A percentile compares a stretch with the other conserved stretches of the same genome.
Conservation (phyloP, 2,888 invertebrate genomes). For the Hydroisotoma schaefferi region DNA sequence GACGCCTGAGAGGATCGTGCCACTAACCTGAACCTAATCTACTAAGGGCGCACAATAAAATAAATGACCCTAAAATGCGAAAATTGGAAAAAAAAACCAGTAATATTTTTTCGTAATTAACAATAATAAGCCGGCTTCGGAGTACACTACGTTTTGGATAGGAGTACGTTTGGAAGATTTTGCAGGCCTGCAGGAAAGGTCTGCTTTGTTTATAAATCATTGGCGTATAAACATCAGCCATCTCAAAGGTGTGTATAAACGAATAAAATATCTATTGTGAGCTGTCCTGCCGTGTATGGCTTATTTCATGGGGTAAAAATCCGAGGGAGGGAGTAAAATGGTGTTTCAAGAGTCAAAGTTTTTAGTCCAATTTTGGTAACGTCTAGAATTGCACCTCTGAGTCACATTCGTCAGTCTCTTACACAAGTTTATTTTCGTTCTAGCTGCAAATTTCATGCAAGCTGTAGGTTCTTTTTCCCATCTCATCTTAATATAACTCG, state of each 20-base stretch:
- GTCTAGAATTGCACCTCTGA: conserved; percentile 49
- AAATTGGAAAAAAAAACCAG: too few relatives aligned
- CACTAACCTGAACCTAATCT: too few relatives aligned
- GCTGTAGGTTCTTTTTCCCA: not conserved
- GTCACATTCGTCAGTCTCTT: conserved; percentile 47
- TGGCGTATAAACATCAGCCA: too few relatives aligned
- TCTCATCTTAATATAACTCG: not conserved
- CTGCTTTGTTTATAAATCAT: not conserved
- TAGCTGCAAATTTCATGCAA: conserved; percentile 15
- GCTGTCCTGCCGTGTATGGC: not conserved
- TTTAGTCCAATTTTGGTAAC: conserved; percentile 49
- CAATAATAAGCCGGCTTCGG: too few relatives aligned
- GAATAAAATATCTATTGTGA: too few relatives aligned
- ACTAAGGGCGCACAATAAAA: too few relatives aligned
- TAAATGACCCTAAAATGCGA: too few relatives aligned
- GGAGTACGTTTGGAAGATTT: not conserved
- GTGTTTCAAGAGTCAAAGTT: conserved; percentile 32
- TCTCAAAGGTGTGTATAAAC: too few relatives aligned
- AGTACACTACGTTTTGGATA: too few relatives aligned
- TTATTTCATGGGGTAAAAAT: conserved; percentile 15
- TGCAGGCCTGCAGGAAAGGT: not conserved
- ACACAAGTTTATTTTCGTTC: conserved; percentile 47
- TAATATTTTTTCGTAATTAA: too few relatives aligned
- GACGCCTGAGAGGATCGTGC: too few relatives aligned
- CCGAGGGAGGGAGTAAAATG: conserved; percentile 17